A percentile compares a stretch with the other conserved stretches of the same genome.
phyloP scores from a whole-genome alignment of 2,113 vertebrate genomes.

The Anolis sagrei region DNA sequence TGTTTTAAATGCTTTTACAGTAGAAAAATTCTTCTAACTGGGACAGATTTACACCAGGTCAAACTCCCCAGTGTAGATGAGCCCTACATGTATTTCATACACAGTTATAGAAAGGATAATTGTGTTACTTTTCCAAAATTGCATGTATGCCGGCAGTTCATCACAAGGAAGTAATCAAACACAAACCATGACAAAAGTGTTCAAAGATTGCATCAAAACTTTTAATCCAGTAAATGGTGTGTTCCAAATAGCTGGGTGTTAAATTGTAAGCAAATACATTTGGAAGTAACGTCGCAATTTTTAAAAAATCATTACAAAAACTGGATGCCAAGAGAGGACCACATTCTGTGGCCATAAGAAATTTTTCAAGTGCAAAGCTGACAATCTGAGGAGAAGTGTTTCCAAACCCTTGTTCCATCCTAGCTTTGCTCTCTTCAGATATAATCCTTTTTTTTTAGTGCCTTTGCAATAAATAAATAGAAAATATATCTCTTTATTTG shows the following conservation, averaged over 20 bases:
- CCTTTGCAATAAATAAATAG: constrained; percentile 98
- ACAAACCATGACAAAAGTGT: neutral
- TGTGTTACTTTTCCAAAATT: too few species aligned
- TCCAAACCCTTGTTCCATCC: constrained; percentile 54
- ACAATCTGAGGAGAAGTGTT: constrained; percentile 63
- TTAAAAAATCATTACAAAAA: constrained; percentile 47
- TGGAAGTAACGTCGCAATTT: constrained; percentile 51
- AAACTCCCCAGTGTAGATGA: too few species aligned
- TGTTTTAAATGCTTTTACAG: too few species aligned
- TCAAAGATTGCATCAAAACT: constrained; percentile 50
- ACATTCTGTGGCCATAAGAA: constrained; percentile 57
- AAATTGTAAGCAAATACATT: constrained; percentile 61
- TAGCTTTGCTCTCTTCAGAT: constrained; percentile 57
- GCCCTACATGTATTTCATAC: too few species aligned
- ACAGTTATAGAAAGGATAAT: too few species aligned
- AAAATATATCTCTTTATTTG: constrained; percentile 92
- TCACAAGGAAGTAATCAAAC: neutral
- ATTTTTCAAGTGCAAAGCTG: constrained; percentile 74
- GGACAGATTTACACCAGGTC: too few species aligned
- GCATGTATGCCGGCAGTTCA: too few species aligned
- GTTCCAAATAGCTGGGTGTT: constrained; percentile 61
- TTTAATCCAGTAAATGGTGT: constrained; percentile 73
- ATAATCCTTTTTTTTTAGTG: constrained; percentile 70
- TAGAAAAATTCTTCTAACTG: too few species aligned
- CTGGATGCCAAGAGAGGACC: constrained; percentile 50